Base-by-base conservation (phyloP, 2,797 vertebrate genomes). In the Sphenodon punctatus region DNA sequence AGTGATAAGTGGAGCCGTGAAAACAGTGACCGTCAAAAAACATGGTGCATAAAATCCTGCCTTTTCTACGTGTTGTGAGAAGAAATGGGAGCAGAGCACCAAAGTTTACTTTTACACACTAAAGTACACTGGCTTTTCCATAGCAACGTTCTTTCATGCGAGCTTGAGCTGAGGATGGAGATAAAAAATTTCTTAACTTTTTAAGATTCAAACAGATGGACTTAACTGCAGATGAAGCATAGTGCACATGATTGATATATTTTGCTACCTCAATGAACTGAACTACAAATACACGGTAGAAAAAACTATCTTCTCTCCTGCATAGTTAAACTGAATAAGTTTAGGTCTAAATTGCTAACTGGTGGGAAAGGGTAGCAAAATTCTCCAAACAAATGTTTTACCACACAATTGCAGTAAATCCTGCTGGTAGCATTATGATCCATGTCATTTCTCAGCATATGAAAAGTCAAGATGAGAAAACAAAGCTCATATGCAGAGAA, bases 241-340 rank as follows among this genome's bases (percentile, higher is more conserved):
- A 60, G 69, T 74, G 48, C 46, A 41, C 65, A 56, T 80, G 78
- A 49, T 69, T 30, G 56, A 53, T 70, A 53, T 63, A 45, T 67
- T 80, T 42, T 34, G 80, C 23, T 65, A 86, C 82, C 42, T 80
- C 53, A 89, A 86, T 87, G 78, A 88, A 60, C 71, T 80, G 66
- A 87, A 88, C 63, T 84, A 60, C 79, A 55, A 25, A 84, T 88
- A 79, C 78, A 89, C 89, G 75, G 68, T 34, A 45, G 19, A 81
- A 78, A 81, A 72, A 79, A 87, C 78, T 82, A 75, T 55, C 67
- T 85, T 67, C 89, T 85, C 23, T 85, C 89, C 80, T 80, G 88
- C 20, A 88, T 74, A 32, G 88, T 90, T 70, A 82, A 88, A 88
- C 75, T 87, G 60, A 84, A 91, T 34, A 75, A 83, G 17, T 32